Evolutionary conservation across 2,797 vertebrate species (phyloP).

Genomic region (Ataeniobius toweri): DNA sequence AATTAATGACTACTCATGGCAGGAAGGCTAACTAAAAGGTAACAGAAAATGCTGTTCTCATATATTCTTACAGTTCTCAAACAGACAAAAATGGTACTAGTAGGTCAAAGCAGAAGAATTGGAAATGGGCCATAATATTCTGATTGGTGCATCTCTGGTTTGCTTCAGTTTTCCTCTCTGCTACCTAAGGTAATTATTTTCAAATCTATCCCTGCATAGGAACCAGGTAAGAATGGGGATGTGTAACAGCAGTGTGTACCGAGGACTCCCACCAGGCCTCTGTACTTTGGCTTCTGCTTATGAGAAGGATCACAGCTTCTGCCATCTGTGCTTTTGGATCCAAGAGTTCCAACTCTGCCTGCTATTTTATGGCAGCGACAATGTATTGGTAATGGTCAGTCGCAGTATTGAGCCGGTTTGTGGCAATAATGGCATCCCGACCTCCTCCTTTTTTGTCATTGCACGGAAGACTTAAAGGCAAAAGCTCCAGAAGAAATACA

Average conservation of each 20-base stretch:
- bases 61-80: background rate
- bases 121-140: background rate
- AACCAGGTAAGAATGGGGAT: slow-evolving; percentile 64
- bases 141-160: slow-evolving; percentile 1
- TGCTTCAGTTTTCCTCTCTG: slow-evolving; percentile 60
- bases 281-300: slow-evolving; percentile 17
- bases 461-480: slow-evolving; percentile 27
- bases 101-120: background rate
- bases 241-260: slow-evolving; percentile 37
- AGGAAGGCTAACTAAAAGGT: background rate
- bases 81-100: background rate
- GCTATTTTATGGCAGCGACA: slow-evolving; percentile 12
- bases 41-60: background rate
- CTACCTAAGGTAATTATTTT: slow-evolving; percentile 40
- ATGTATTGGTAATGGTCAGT: slow-evolving; percentile 21
- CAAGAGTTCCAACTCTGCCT: slow-evolving; percentile 22
- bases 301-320: slow-evolving; percentile 39
- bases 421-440: slow-evolving; percentile 8
- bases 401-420: slow-evolving; percentile 17
- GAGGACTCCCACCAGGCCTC: slow-evolving; percentile 35
- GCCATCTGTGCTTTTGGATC: slow-evolving; percentile 43
- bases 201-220: slow-evolving; percentile 51
- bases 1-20: background rate
- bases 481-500: slow-evolving; percentile 12
- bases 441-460: slow-evolving; percentile 12